Evolutionary conservation across 2,888 invertebrate species (phyloP), one percentile per base, ranked within the genome.

Genomic region (Sarcophaga subvicina): DNA sequence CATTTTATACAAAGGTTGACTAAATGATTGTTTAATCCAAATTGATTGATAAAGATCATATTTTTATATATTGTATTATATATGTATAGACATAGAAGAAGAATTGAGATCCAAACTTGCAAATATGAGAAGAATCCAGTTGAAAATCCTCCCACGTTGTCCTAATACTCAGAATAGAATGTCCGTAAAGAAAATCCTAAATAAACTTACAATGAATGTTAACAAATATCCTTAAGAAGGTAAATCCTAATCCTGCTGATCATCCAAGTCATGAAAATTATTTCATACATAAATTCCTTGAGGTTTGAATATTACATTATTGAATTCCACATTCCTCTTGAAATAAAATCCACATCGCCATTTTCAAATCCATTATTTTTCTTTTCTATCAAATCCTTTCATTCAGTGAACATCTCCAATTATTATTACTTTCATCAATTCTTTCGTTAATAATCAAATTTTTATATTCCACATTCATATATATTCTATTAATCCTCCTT

Each of bases 61-160:
- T 66, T 25, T 72, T 71, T 72, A 71, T 60, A 83, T 77, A 77
- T 78, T 54, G 54, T 78, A 77, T 66, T 49, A 60, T 25, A 71
- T 45, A 72, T 37, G 10, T 66, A 72, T 59, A 67, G 14, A 54
- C 17, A 49, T 14, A 67, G 59, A 78, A 27, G n/a, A 54, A 73
- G 2, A 59, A 80, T 66, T 71, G 66, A 84, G 71, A 75, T 86
- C 85, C 85, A 80, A 76, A 66, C 45, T 67, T 22, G 72, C 66
- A 67, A 71, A 82, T 78, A 82, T 71, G 70, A 78, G 75, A 75
- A 85, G 59, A 85, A 78, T 86, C 75, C 82, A 82, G 84, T 59
- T 85, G 79, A 83, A 86, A 78, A 80, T 86, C 86, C 88, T 88
- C 88, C 88, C 88, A 78, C 88, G 88, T 22, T 85, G 88, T 88